These are phyloP conservation scores for Hydractinia symbiolongicarpus DNA, from an alignment of 30 jellyfish, hydroid and myxozoan genomes.

Conservation along the genomic window DNA sequence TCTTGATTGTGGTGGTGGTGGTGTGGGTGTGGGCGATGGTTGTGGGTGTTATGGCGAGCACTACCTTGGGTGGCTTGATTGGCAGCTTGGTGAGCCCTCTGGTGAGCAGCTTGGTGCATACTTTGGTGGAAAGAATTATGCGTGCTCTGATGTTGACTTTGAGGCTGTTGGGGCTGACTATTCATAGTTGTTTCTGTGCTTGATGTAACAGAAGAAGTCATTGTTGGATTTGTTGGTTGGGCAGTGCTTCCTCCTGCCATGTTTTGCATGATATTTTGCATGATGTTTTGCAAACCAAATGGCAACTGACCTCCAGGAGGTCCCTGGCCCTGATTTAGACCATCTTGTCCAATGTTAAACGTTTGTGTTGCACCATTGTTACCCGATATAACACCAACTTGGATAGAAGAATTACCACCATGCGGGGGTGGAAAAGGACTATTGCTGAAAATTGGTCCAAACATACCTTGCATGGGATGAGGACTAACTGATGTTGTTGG, in stretches of 20 bases:
- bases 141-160: background rate
- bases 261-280: constrained; percentile 15
- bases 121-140: background rate
- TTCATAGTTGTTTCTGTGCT: constrained; percentile 13
- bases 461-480: background rate
- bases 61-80: background rate
- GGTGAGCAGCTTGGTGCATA: too few species aligned
- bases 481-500: constrained; percentile 22
- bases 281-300: constrained; percentile 4
- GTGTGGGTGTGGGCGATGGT: constrained; percentile 23
- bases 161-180: constrained; percentile 11
- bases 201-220: constrained; percentile 12
- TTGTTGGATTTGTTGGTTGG: background rate
- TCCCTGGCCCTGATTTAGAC: background rate
- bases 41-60: background rate
- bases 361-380: constrained; percentile 1
- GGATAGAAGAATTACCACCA: constrained; percentile 25
- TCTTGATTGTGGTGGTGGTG: constrained; percentile 37
- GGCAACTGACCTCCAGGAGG: background rate
- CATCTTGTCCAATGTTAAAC: constrained; percentile 1
- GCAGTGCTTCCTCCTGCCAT: background rate
- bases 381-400: constrained; percentile 10
- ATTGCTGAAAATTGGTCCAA: constrained; percentile 3
- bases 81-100: constrained; percentile 3
- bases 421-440: constrained; percentile 8